Evolutionary conservation across 2,797 vertebrate genomes (phyloP).

Genomic region (Gorsachius magnificus): DNA sequence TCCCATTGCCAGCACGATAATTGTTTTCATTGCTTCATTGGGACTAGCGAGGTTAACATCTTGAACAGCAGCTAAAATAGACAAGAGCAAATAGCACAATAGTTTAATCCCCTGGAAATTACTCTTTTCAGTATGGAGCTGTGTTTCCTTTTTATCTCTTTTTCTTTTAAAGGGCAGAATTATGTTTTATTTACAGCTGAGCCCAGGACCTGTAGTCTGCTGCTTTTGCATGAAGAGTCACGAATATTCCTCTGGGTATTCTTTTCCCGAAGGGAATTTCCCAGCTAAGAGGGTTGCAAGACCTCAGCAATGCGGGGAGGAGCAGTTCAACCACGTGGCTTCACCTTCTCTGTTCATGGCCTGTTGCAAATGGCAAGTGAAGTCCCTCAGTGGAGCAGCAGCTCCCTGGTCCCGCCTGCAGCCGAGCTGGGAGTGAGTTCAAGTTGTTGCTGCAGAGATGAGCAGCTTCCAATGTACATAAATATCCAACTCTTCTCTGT

Average conservation of each 20-base stretch:
- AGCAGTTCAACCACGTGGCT: neutral
- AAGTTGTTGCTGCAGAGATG: neutral
- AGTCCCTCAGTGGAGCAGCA: neutral
- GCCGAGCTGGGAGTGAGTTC: neutral
- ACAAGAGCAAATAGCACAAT: constrained; percentile 1
- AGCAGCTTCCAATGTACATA: constrained; percentile 13
- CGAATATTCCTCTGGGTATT: neutral
- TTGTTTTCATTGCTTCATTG: constrained; percentile 44
- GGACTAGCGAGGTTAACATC: constrained; percentile 33
- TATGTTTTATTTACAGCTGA: neutral
- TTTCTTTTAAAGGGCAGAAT: neutral
- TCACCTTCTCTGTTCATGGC: neutral
- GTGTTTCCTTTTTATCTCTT: neutral
- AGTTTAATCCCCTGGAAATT: constrained; percentile 39
- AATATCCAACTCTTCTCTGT: constrained; percentile 41
- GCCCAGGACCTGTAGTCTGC: neutral
- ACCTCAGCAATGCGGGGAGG: neutral
- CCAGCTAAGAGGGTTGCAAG: neutral
- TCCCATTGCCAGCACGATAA: neutral
- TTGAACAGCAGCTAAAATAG: constrained; percentile 3
- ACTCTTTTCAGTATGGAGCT: neutral
- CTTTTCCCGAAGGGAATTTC: neutral
- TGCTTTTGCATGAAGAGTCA: neutral
- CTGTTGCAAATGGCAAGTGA: neutral
- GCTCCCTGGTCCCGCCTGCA: neutral